These are phyloP conservation scores for Drosophila micromelanica DNA, from an alignment of 1,140 invertebrate genomes.

Conservation along the genomic window DNA sequence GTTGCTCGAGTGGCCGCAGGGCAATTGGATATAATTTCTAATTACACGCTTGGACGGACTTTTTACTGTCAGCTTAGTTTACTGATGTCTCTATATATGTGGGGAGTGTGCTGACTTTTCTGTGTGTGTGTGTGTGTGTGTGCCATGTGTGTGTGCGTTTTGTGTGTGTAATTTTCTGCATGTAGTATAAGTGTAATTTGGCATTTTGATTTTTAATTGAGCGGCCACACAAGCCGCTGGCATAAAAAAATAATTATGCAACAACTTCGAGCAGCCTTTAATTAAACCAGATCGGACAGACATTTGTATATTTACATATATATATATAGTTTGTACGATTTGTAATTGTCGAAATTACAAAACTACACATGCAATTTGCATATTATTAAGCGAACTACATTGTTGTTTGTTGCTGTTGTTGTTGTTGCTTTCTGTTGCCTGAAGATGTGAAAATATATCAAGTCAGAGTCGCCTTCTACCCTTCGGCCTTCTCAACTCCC, in stretches of 20 bases:
- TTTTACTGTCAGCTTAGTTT: conserved; percentile 83
- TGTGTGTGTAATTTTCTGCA: conserved; percentile 73
- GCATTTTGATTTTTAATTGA: conserved; percentile 82
- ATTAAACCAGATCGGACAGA: conserved; percentile 48
- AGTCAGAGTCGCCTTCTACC: conserved; percentile 50
- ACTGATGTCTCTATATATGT: conserved; percentile 76
- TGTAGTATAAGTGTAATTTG: conserved; percentile 81
- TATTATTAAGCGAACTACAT: conserved; percentile 57
- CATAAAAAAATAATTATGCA: conserved; percentile 69
- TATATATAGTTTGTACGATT: conserved; percentile 23
- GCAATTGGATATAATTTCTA: conserved; percentile 83
- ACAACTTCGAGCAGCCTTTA: conserved; percentile 57
- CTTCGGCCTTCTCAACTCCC: conserved; percentile 16
- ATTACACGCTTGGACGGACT: conserved; percentile 82
- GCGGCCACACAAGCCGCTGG: conserved; percentile 67
- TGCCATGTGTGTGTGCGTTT: conserved; percentile 29
- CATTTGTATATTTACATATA: background rate
- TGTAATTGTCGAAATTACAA: conserved; percentile 70
- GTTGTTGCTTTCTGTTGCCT: conserved; percentile 25
- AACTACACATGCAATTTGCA: conserved; percentile 72
- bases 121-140: background rate
- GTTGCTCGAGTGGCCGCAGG: conserved; percentile 78
- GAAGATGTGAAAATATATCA: conserved; percentile 38
- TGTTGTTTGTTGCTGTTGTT: conserved; percentile 18
- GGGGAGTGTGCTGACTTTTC: background rate